Conservation (phyloP, 2,888 invertebrate species). For the Dascillus cervinus region DNA sequence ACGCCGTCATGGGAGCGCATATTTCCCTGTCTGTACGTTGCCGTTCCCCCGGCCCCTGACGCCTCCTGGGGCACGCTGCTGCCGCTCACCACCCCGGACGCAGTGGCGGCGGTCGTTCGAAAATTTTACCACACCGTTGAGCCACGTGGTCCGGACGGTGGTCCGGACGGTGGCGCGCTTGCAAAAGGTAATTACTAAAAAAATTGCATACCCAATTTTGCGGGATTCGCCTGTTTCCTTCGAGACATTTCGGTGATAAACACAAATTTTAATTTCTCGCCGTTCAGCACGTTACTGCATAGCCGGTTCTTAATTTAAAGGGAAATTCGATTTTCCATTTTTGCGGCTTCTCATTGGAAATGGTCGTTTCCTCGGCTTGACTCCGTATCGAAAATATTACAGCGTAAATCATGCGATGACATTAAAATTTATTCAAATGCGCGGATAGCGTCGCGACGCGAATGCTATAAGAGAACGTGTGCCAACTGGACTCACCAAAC, state of each 20-base stretch:
- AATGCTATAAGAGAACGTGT: conserved; percentile 21
- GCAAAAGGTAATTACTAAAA: not conserved
- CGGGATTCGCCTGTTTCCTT: conserved; percentile 33
- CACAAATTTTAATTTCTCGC: not conserved
- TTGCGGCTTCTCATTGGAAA: no score
- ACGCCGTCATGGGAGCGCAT: conserved; percentile 36
- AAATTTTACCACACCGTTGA: no score
- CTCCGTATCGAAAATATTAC: no score
- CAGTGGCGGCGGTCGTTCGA: conserved; percentile 20
- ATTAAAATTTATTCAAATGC: no score
- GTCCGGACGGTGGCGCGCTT: no score
- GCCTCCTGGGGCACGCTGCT: conserved; percentile 28
- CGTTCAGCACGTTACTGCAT: no score
- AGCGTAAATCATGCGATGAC: no score
- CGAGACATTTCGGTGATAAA: conserved; percentile 30
- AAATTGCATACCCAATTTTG: conserved; percentile 27
- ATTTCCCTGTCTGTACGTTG: conserved; percentile 36
- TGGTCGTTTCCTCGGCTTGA: no score
- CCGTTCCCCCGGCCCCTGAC: conserved; percentile 27
- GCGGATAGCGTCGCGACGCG: conserved; percentile 26
- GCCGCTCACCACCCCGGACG: conserved; percentile 21
- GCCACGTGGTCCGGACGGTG: no score
- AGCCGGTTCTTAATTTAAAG: no score
- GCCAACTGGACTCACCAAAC: conserved; percentile 23
- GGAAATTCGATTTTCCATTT: no score